Evolutionary conservation across 2,797 vertebrate genomes (phyloP), one percentile per base, ranked within the genome.

Genomic region (Gobionotothen gibberifrons): DNA sequence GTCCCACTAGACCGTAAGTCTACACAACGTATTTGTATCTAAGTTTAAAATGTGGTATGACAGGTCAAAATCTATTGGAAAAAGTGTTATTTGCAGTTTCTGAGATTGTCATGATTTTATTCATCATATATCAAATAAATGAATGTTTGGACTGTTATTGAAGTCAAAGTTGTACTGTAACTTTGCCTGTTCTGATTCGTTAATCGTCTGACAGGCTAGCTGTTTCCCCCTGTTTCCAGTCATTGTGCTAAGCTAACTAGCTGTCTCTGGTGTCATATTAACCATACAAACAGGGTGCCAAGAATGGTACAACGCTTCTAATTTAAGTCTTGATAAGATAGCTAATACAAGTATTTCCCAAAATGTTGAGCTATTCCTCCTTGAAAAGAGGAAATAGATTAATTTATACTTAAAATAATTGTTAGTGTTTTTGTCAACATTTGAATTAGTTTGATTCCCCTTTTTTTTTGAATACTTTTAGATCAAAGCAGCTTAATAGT

Each of bases 1-100:
- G 98, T 99, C 84, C 98, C 98, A 81, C 95, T 98, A 79, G 97
- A 99, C 90, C 94, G 98, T 99, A 96, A 98, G 98, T 93, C 62
- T 40, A 32, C 87, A 67, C 8, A 76, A 39, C 54, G 66, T 40
- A 21, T n/a, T 62, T 6, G 14, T n/a, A 29, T 56, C 32, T 52
- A 17, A 32, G 29, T 52, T 43, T 46, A 47, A 29, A 26, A 54
- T 48, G 2, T 7, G 42, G 51, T 32, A 22, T 5, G 29, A 32
- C 3, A 26, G 40, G 8, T 19, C 11, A 21, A 66, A 48, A 16
- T 66, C 10, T 19, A 39, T 29, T 21, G 39, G 9, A 14, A 43
- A 19, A 53, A 52, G 16, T 26, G 16, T 3, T 5, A 63, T 64
- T 21, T 40, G 9, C 12, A 49, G 15, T 16, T 17, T 63, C 19